Evolutionary conservation across 1,140 invertebrate species (phyloP).

Genomic region (Lucilia cuprina): DNA sequence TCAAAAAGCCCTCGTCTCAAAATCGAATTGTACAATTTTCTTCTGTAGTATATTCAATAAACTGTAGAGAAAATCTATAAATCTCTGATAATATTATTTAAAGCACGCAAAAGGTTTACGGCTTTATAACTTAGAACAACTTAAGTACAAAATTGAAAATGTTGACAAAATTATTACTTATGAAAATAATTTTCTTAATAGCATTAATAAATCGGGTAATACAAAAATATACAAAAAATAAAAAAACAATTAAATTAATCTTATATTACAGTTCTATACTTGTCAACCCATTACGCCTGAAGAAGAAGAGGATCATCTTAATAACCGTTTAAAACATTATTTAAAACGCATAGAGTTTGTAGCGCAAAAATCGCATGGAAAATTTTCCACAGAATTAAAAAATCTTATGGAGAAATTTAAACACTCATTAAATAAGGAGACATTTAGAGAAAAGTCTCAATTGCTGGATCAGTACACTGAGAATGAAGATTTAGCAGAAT

Average conservation of each 20-base stretch:
- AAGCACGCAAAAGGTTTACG: neutral
- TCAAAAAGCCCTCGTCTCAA: too few species aligned
- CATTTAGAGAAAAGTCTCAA: neutral
- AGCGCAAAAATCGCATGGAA: neutral
- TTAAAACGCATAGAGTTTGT: neutral
- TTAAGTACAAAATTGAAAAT: neutral
- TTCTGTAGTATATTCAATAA: too few species aligned
- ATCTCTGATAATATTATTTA: neutral
- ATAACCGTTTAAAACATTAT: constrained; percentile 1
- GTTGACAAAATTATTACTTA: neutral
- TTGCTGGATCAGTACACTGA: neutral
- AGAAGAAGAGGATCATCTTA: neutral
- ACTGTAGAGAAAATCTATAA: neutral
- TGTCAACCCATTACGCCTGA: neutral
- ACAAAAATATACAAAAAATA: neutral
- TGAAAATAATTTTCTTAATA: neutral
- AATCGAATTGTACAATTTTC: too few species aligned
- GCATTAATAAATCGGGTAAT: neutral
- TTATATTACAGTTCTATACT: neutral
- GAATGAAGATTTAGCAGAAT: neutral
- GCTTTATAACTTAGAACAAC: neutral
- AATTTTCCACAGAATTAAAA: neutral
- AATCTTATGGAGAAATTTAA: neutral
- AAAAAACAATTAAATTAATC: neutral
- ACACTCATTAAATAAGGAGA: neutral